These are phyloP conservation scores for Eilema sororculum DNA, from an alignment of 2,888 invertebrate species.

Conservation along the genomic window DNA sequence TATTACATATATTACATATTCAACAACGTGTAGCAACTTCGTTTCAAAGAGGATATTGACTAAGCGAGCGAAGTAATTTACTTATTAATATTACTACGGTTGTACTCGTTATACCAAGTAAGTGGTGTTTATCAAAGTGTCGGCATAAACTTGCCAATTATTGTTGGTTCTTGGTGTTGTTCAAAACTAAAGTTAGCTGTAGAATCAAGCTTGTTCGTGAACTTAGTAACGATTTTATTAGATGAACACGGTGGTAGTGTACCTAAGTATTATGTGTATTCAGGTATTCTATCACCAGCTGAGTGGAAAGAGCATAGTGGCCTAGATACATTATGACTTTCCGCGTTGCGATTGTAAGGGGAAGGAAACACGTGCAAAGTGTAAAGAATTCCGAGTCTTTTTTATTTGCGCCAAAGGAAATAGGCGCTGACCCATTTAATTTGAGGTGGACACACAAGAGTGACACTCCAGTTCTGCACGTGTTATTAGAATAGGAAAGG, in stretches of 20 bases:
- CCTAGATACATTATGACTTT: background rate
- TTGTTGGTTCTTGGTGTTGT: background rate
- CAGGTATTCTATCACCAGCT: background rate
- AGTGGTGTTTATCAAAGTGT: background rate
- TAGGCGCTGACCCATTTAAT: background rate
- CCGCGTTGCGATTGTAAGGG: background rate
- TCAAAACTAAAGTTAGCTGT: background rate
- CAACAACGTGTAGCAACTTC: background rate
- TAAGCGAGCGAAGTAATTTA: background rate
- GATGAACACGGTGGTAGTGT: background rate
- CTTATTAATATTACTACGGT: background rate
- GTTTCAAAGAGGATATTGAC: background rate
- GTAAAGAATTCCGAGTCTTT: background rate
- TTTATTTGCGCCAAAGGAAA: background rate
- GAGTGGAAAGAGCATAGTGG: background rate
- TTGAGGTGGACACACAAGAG: background rate
- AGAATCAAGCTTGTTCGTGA: background rate
- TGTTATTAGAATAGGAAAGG: background rate
- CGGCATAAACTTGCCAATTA: background rate
- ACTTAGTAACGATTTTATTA: background rate
- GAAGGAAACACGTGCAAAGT: background rate
- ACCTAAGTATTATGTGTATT: background rate
- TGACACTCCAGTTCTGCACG: background rate
- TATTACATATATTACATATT: slow-evolving; percentile 3
- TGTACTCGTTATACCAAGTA: background rate